phyloP scores from a whole-genome alignment of 2,888 invertebrate genomes.

The Ptilodon capucinus region DNA sequence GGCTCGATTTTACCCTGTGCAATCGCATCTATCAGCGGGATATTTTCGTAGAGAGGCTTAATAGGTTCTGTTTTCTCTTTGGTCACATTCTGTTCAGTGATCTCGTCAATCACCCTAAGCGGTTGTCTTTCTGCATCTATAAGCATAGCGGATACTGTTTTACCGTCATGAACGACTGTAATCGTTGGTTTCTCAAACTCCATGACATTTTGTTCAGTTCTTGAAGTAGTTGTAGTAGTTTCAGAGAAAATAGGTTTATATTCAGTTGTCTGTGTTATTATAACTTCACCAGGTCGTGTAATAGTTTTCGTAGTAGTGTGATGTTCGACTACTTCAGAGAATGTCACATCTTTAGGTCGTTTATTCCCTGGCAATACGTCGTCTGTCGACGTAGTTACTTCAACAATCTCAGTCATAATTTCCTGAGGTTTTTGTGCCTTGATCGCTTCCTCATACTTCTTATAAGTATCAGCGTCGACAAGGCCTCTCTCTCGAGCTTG shows the following conservation, averaged over 20 bases:
- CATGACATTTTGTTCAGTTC: conserved; percentile 38
- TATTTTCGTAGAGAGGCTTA: conserved; percentile 68
- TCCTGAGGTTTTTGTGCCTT: conserved; percentile 27
- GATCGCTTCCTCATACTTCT: conserved; percentile 37
- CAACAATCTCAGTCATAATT: conserved; percentile 12
- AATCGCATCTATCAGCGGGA: conserved; percentile 85
- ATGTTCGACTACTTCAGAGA: conserved; percentile 23
- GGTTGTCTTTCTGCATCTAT: conserved; percentile 76
- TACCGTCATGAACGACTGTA: conserved; percentile 45
- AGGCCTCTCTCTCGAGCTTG: conserved; percentile 87
- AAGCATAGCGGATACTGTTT: conserved; percentile 64
- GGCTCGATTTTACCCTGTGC: conserved; percentile 86
- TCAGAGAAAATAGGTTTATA: conserved; percentile 41
- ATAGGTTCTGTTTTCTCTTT: conserved; percentile 54
- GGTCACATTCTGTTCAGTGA: conserved; percentile 71
- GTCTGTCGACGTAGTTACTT: conserved; percentile 6
- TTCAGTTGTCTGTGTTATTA: conserved; percentile 40
- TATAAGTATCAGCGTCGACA: conserved; percentile 75
- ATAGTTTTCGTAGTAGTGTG: conserved; percentile 27
- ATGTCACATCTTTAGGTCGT: conserved; percentile 18
- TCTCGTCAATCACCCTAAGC: conserved; percentile 72
- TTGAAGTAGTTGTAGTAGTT: conserved; percentile 29
- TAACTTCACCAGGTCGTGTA: conserved; percentile 30
- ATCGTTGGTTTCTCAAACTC: conserved; percentile 30
- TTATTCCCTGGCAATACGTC: conserved; percentile 7